Conservation (phyloP, 2,113 vertebrate species). For the Dicrurus megarhynchus region DNA sequence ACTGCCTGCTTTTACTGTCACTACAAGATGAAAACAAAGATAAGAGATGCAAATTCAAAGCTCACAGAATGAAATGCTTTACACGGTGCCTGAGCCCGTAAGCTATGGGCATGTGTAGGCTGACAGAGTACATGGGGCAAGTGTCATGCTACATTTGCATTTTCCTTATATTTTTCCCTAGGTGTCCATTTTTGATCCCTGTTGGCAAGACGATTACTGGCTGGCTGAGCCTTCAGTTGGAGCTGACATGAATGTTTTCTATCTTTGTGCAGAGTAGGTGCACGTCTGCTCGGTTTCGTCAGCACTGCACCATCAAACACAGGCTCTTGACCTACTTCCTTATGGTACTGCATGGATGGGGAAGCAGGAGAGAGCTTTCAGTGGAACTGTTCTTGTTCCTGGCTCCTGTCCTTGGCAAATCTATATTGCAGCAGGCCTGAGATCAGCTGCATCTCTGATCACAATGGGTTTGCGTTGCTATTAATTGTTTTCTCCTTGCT, state of each 20-base stretch:
- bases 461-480: not conserved
- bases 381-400: not conserved
- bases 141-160: not conserved
- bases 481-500: not conserved
- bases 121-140: not conserved
- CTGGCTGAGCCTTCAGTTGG: not conserved
- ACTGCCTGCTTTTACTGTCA: not conserved
- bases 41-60: not conserved
- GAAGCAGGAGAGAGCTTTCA: not conserved
- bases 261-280: not conserved
- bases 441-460: not conserved
- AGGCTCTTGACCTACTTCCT: not conserved
- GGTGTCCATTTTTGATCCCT: not conserved
- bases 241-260: not conserved
- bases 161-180: not conserved
- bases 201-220: rapidly evolving
- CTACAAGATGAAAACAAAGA: not conserved
- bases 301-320: not conserved
- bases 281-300: rapidly evolving
- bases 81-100: not conserved
- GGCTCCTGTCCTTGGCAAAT: not conserved
- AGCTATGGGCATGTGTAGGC: not conserved
- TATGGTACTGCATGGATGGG: not conserved
- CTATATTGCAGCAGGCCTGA: not conserved
- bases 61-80: not conserved